Base-by-base conservation (phyloP, 2,888 invertebrate genomes). In the Idaea aversata region DNA sequence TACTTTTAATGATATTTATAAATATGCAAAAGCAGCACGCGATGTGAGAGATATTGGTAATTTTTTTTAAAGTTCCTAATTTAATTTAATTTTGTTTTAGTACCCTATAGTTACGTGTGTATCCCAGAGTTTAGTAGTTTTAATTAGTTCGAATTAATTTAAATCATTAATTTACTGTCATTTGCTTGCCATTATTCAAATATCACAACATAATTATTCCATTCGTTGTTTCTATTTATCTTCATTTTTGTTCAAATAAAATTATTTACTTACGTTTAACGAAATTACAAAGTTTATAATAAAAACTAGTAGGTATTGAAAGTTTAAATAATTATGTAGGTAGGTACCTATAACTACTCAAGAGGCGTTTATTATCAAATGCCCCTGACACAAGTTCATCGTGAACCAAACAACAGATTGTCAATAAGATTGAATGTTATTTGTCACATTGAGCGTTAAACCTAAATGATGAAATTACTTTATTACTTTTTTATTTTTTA, bases 351-450 rank as follows among this genome's bases (percentile, higher is more conserved):
- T 25, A 36, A 64, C 66, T 58, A 64, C 75, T 76, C 58, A 36
- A 61, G 35, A 67, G 59, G 36, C 57, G 15, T 57, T 67, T 62
- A 79, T 90, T 91, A 91, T 91, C 91, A 76, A 70, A 64, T 75
- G 89, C 76, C 91, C 91, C 81, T 91, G 91, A 91, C 91, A 86
- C 75, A 76, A 80, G 91, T 88, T 91, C 87, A 90, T 84, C 88
- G 78, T 80, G 71, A 79, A 80, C 80, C 80, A 83, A 84, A 79
- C 82, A 80, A 82, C 83, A 84, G 87, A 90, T 90, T 87, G 89
- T 90, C 84, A 88, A 88, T 86, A 85, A 82, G 86, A 90, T 90
- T 86, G 72, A 74, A 71, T 79, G 75, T 77, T 82, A 83, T 81
- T 81, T 82, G 82, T 77, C 75, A 77, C 70, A 75, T 67, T 77